These are phyloP conservation scores for Eudasyphora cyanicolor DNA, from an alignment of 2,888 invertebrate species.

Conservation along the genomic window DNA sequence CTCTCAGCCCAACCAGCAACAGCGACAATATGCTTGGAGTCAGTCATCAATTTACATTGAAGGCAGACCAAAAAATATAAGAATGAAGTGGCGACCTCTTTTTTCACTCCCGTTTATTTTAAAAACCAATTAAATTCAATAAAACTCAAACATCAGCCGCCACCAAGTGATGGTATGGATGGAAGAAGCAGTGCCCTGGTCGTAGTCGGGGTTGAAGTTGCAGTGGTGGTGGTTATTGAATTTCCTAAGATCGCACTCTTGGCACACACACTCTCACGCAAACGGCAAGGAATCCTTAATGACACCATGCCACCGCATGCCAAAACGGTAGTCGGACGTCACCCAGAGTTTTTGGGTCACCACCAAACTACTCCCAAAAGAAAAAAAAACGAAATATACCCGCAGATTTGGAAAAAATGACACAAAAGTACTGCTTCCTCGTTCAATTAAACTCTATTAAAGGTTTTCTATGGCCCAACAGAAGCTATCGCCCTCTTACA, in stretches of 20 bases:
- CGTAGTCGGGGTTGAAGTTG: neutral
- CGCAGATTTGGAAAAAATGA: slow-evolving; percentile 18
- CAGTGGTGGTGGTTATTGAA: neutral
- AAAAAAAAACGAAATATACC: neutral
- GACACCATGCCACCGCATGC: slow-evolving; percentile 23
- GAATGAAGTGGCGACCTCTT: neutral
- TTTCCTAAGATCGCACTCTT: neutral
- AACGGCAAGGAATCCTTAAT: slow-evolving; percentile 5
- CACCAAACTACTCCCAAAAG: neutral
- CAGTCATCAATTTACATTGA: slow-evolving; percentile 28
- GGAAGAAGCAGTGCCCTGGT: too few species aligned
- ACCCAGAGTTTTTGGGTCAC: slow-evolving; percentile 2
- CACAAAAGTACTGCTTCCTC: neutral
- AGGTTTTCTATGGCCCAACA: neutral
- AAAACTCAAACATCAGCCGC: neutral
- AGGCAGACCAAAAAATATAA: neutral
- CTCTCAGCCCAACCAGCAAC: neutral
- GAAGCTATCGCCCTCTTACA: neutral
- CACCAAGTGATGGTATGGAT: too few species aligned
- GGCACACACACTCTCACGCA: slow-evolving; percentile 1
- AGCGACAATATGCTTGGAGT: neutral
- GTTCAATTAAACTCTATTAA: slow-evolving; percentile 22
- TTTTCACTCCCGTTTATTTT: neutral
- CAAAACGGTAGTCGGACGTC: neutral
- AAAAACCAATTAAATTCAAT: slow-evolving; percentile 34